Conservation (phyloP, 2,888 invertebrate genomes). For the Pollenia griseotomentosa region DNA sequence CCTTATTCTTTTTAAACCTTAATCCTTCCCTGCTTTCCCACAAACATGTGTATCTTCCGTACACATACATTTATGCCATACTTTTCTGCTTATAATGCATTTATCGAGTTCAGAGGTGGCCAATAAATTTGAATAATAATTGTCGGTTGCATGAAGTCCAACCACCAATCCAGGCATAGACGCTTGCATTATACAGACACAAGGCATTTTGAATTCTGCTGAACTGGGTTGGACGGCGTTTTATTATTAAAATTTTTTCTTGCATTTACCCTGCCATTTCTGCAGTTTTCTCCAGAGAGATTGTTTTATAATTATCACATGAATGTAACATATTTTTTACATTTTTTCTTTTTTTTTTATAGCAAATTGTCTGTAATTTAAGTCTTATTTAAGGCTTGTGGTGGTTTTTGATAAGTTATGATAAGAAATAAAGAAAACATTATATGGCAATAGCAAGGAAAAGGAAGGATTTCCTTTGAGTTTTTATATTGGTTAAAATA, state of each 20-base stretch:
- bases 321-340: constrained; percentile 44
- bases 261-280: constrained; percentile 52
- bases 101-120: constrained; percentile 83
- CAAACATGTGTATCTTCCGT: constrained; percentile 18
- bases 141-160: constrained; percentile 78
- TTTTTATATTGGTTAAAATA: background rate
- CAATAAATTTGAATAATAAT: constrained; percentile 83
- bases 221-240: constrained; percentile 10
- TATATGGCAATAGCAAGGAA: background rate
- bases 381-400: constrained; percentile 43
- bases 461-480: background rate
- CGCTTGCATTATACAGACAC: background rate
- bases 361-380: constrained; percentile 55
- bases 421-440: constrained; percentile 44
- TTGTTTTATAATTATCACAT: constrained; percentile 69
- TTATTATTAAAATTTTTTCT: constrained; percentile 47
- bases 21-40: constrained; percentile 1
- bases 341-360: background rate
- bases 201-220: too few species aligned
- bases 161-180: constrained; percentile 14
- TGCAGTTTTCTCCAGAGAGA: constrained; percentile 50
- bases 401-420: constrained; percentile 42
- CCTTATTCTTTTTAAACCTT: background rate
- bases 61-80: background rate
- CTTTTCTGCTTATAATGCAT: constrained; percentile 80